A percentile compares a stretch with the other conserved stretches of the same genome.
phyloP scores from a whole-genome alignment of 2,113 vertebrate species.

The Tetrax tetrax region DNA sequence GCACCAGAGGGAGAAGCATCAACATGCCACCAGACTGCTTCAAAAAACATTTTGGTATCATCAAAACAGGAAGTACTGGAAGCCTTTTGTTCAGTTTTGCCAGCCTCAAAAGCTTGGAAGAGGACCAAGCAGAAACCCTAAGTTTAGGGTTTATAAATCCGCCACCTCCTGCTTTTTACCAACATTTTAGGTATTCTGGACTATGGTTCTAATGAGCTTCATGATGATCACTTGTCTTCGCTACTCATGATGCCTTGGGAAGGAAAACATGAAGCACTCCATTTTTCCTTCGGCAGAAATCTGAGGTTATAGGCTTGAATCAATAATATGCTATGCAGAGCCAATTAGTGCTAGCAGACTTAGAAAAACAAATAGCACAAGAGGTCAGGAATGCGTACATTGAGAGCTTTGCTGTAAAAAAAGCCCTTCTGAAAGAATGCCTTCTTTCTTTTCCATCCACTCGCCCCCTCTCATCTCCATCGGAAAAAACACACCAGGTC shows the following conservation, averaged over 20 bases:
- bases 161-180: background rate
- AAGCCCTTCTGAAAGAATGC: background rate
- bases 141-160: background rate
- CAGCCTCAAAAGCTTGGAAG: background rate
- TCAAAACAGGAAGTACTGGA: background rate
- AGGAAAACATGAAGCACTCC: background rate
- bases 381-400: constrained; percentile 13
- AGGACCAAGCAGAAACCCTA: background rate
- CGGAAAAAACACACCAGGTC: constrained; percentile 30
- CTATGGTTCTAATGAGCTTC: background rate
- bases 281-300: background rate
- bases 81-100: background rate
- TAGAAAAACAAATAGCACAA: constrained; percentile 1
- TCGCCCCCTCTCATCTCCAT: background rate
- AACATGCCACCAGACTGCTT: background rate
- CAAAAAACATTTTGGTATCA: background rate
- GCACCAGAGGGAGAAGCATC: background rate
- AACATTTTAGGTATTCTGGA: background rate
- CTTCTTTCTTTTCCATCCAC: constrained; percentile 3
- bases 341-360: background rate
- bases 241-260: background rate
- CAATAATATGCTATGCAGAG: background rate
- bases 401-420: background rate
- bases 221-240: fast-evolving
- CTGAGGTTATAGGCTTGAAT: background rate